These are phyloP conservation scores for Anoplopoma fimbria DNA, from an alignment of 2,113 vertebrate species.

Conservation along the genomic window DNA sequence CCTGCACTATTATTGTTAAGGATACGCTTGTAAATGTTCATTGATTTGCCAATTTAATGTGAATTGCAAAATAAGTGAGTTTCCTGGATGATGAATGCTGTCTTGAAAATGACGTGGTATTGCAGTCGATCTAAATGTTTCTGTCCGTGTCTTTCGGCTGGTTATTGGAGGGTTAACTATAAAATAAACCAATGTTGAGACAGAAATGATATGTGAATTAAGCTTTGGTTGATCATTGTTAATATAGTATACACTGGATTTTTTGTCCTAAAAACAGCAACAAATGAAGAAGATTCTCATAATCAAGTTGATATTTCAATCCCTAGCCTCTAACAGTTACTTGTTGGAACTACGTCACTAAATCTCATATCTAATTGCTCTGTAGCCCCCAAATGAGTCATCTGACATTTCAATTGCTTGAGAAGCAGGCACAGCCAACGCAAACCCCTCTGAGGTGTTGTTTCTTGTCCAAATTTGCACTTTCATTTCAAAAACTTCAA, in stretches of 20 bases:
- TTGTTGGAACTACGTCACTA: neutral
- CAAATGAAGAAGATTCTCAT: neutral
- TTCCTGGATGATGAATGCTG: neutral
- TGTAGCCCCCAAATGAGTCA: neutral
- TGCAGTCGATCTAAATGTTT: neutral
- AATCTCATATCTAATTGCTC: constrained; percentile 10
- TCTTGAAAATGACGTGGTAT: neutral
- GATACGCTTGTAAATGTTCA: constrained; percentile 35
- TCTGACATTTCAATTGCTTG: constrained; percentile 20
- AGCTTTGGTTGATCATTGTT: neutral
- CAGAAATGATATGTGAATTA: neutral
- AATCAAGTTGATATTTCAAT: constrained; percentile 2
- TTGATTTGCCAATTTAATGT: constrained; percentile 26
- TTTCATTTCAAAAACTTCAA: constrained; percentile 2
- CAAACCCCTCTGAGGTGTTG: constrained; percentile 1
- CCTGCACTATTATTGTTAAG: constrained; percentile 12
- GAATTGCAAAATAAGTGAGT: neutral
- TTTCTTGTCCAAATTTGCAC: constrained; percentile 19
- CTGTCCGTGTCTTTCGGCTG: neutral
- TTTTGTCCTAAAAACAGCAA: neutral
- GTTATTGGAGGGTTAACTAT: neutral
- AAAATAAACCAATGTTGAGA: neutral
- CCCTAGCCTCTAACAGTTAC: neutral
- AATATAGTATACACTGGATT: neutral
- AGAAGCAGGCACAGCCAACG: neutral